Evolutionary conservation across 2,888 invertebrate species (phyloP), one percentile per base, ranked within the genome.

Genomic region (Nymphalis polychloros): DNA sequence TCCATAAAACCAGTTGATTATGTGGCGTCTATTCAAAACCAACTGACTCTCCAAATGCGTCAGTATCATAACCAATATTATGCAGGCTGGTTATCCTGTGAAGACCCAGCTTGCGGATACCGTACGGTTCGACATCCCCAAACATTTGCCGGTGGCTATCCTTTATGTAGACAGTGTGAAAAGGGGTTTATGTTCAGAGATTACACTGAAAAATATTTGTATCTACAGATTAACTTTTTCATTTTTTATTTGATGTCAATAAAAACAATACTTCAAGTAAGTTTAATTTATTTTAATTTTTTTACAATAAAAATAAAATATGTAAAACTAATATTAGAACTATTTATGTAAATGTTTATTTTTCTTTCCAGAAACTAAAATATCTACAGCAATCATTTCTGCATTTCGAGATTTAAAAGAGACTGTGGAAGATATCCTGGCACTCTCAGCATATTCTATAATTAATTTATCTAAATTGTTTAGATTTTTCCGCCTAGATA

Each of bases 51-150:
- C n/a, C 92, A 94, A 68, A 94, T 98, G 2, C 94, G 96, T 49
- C 86, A 87, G 59, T 95, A 94, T 78, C 94, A 97, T 64, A 88
- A 90, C 7, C 94, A 94, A 74, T 98, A 97, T 86, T 97, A 98
- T 81, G 92, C 94, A 82, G 96, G 96, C 69, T 95, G 95, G 94
- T 81, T 98, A 83, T 95, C 96, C 5, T 99, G 99, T 86, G 98
- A 98, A 84, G 98, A 98, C 93, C 96, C 97, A 0, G 94, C 95
- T 3, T 99, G 98, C 81, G 94, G 94, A 4, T 93, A 95, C 78
- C 94, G 95, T 72, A 96, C 95, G 0, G 93, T 94, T 64, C 91
- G 93, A 23, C 75, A 96, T 63, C 95, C 96, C 0, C 93, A 90
- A 70, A 82, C 84, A 0, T 92, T 93, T 73, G 86, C 87, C 3